Evolutionary conservation across 2,113 vertebrate genomes (phyloP), one percentile per base, ranked within the genome.

Genomic region (Rattus rattus): DNA sequence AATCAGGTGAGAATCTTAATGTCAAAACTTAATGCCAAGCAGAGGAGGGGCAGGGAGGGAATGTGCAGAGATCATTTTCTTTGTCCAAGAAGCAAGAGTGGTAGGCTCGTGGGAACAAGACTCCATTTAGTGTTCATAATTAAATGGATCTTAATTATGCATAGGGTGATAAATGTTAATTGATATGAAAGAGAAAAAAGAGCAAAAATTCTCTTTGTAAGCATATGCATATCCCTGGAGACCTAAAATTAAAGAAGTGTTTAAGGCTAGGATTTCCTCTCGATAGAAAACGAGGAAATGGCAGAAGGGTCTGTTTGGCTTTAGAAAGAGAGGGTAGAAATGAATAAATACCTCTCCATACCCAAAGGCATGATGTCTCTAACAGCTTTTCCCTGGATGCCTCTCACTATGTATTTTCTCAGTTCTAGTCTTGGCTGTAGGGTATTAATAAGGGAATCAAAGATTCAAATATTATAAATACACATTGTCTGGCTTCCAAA

Each of bases 111-210:
- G 56, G 80, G 79, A 96, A 59, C 72, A 86, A 39, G n/a, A 30
- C 7, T 79, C 80, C 30, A 76, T 72, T 65, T 77, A 83, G 43
- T 19, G 52, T 80, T 87, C 93, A 43, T 92, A 90, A 86, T 92
- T 95, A 81, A 90, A 59, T 73, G 86, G n/a, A 61, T n/a, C 56
- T 96, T 91, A 92, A 54, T 90, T 84, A 95, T 49, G 59, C 22
- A 30, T 47, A 73, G 88, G 84, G 67, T 73, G 93, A 69, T 94
- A 88, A 86, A 47, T 93, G 24, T 92, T 95, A 87, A 87, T 90
- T 97, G 59, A 65, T 20, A 85, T 59, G 79, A 93, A 87, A 16
- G 63, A 5, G 52, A 92, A 61, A 93, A 88, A 67, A 73, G 56
- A n/a, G 63, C 43, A 43, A 88, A 81, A 72, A 52, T 56, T 81